phyloP scores from a whole-genome alignment of 2,797 vertebrate genomes.

The Anabas testudineus region DNA sequence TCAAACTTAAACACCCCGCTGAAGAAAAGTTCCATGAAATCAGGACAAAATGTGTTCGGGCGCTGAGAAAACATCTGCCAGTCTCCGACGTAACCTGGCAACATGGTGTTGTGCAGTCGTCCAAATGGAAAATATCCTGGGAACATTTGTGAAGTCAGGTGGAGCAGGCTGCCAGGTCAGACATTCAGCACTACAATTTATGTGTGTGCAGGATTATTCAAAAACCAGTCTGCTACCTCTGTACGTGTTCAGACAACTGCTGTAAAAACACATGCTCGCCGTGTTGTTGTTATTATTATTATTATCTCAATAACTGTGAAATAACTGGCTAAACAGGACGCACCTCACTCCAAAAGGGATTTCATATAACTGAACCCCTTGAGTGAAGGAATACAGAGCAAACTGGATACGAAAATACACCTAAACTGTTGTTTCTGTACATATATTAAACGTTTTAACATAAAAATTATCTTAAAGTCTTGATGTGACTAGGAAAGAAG shows the following conservation, averaged over 20 bases:
- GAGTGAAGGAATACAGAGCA: constrained; percentile 7
- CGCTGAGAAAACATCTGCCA: constrained; percentile 44
- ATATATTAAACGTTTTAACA: no score
- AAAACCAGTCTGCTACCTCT: constrained; percentile 35
- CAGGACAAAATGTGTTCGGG: constrained; percentile 24
- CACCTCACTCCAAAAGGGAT: neutral
- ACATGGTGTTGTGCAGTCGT: constrained; percentile 63
- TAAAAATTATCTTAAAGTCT: no score
- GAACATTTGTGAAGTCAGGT: constrained; percentile 69
- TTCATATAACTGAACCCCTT: neutral
- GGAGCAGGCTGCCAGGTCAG: constrained; percentile 56
- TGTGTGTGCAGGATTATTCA: constrained; percentile 37
- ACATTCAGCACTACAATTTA: constrained; percentile 55
- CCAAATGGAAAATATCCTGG: constrained; percentile 67
- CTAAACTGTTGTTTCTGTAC: neutral
- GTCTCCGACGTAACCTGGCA: constrained; percentile 58
- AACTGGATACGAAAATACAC: neutral
- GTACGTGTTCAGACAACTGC: constrained; percentile 24
- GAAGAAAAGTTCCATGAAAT: constrained; percentile 28
- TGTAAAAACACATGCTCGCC: constrained; percentile 24
- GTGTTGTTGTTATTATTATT: no score
- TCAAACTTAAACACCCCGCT: constrained; percentile 17
- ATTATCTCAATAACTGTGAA: no score
- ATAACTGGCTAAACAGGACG: constrained; percentile 9
- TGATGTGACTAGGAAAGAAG: neutral